A percentile compares a stretch with the other conserved stretches of the same genome.
These are phyloP conservation scores for Cephalopterus ornatus DNA, from an alignment of 2,113 vertebrate species.

Conservation along the genomic window DNA sequence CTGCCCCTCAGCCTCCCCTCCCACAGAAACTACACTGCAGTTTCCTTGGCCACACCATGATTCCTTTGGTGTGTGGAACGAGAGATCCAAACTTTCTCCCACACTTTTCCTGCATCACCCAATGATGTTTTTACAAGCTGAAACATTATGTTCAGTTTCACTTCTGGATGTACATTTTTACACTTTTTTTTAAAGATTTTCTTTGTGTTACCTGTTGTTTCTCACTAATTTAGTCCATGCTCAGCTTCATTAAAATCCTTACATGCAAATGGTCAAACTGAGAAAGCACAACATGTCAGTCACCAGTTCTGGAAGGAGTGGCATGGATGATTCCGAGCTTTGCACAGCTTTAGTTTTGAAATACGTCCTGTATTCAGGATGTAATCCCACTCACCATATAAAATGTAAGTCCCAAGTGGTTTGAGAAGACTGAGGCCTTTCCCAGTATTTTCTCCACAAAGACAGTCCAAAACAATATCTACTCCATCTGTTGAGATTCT, in stretches of 20 bases:
- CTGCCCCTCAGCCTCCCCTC: neutral
- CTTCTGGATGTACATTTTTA: neutral
- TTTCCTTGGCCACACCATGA: neutral
- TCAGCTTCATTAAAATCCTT: neutral
- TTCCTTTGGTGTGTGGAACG: neutral
- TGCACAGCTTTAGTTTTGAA: neutral
- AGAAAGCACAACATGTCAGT: neutral
- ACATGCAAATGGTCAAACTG: neutral
- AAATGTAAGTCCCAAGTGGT: slow-evolving; percentile 94
- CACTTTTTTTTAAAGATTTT: neutral
- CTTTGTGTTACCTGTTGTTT: neutral
- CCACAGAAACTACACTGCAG: neutral
- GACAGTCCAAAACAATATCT: slow-evolving; percentile 94
- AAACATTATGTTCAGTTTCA: neutral
- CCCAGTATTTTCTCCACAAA: slow-evolving; percentile 96
- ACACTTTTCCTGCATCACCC: neutral
- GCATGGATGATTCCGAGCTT: neutral
- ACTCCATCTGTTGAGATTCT: slow-evolving; percentile 95
- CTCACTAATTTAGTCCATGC: neutral
- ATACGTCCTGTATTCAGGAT: neutral
- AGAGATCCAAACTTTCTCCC: neutral
- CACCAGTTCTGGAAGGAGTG: neutral
- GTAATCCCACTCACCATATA: slow-evolving; percentile 84
- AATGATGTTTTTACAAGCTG: neutral
- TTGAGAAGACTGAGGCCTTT: slow-evolving; percentile 94